phyloP scores from a whole-genome alignment of 2,888 invertebrate species.

The Campoplex capitator region DNA sequence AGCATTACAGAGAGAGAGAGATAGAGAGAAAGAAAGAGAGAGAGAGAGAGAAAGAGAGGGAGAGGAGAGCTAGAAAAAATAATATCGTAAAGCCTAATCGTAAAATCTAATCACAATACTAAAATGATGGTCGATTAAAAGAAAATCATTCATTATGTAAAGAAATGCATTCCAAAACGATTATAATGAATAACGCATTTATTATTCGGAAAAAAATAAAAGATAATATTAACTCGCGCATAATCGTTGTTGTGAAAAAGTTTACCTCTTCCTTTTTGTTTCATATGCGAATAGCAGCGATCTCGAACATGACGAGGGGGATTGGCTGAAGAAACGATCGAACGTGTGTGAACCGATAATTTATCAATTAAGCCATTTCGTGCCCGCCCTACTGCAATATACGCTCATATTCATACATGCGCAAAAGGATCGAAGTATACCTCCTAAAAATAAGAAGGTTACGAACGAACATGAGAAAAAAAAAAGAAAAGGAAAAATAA shows the following conservation, averaged over 20 bases:
- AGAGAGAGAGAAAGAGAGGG: too few relatives aligned
- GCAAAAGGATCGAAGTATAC: slow-evolving; percentile 16
- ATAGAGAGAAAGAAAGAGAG: too few relatives aligned
- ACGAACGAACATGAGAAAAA: not conserved
- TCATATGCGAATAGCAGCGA: not conserved
- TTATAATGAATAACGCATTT: not conserved
- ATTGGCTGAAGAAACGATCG: slow-evolving; percentile 1
- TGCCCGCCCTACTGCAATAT: slow-evolving; percentile 20
- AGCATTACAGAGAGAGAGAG: not conserved
- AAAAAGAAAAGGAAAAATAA: not conserved
- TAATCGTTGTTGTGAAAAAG: slow-evolving; percentile 16
- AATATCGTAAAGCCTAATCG: not conserved
- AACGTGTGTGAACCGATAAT: slow-evolving; percentile 37
- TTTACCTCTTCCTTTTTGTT: not conserved
- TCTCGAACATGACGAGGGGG: not conserved
- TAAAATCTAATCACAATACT: not conserved
- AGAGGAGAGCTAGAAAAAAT: not conserved
- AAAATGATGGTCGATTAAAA: not conserved
- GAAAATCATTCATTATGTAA: not conserved
- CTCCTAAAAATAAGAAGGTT: slow-evolving; percentile 13
- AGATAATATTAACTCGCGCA: not conserved
- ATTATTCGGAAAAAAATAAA: not conserved
- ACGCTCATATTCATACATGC: slow-evolving; percentile 20
- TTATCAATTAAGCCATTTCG: slow-evolving; percentile 30
- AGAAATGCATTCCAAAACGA: slow-evolving; percentile 13